Evolutionary conservation across 2,113 vertebrate species (phyloP).

Genomic region (Prolemur simus): DNA sequence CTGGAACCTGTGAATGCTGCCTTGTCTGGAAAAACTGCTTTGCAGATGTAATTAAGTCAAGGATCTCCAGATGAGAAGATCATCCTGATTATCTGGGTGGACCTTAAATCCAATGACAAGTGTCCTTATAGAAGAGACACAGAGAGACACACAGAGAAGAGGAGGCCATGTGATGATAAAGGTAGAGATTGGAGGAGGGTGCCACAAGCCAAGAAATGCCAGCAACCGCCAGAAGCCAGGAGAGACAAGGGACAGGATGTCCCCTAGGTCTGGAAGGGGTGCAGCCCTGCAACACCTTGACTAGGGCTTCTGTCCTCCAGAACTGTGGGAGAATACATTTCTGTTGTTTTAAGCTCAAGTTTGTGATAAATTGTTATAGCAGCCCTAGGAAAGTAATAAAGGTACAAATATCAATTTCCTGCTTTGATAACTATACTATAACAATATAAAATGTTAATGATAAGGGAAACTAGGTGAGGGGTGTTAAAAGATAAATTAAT

Average conservation of each 20-base stretch:
- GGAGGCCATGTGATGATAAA: background rate
- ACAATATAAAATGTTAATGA: background rate
- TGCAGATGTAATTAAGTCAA: background rate
- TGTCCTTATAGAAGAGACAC: background rate
- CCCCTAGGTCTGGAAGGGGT: background rate
- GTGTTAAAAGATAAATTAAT: background rate
- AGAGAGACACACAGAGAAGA: background rate
- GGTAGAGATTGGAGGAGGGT: background rate
- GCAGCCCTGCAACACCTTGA: background rate
- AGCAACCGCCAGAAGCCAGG: background rate
- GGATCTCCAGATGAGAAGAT: background rate
- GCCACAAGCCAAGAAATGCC: background rate
- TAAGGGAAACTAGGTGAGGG: background rate
- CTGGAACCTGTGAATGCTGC: background rate
- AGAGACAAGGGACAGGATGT: background rate
- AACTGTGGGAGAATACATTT: background rate
- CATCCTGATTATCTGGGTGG: background rate
- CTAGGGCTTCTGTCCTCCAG: background rate
- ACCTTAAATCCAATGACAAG: background rate
- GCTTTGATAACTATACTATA: background rate
- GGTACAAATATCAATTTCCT: background rate
- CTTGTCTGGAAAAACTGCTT: background rate
- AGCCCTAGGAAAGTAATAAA: background rate
- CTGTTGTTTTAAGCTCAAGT: background rate
- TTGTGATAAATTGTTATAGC: background rate